These are phyloP conservation scores for Epizoanthus rinbou DNA, from an alignment of 92 coral and sea anemone genomes.

Conservation along the genomic window DNA sequence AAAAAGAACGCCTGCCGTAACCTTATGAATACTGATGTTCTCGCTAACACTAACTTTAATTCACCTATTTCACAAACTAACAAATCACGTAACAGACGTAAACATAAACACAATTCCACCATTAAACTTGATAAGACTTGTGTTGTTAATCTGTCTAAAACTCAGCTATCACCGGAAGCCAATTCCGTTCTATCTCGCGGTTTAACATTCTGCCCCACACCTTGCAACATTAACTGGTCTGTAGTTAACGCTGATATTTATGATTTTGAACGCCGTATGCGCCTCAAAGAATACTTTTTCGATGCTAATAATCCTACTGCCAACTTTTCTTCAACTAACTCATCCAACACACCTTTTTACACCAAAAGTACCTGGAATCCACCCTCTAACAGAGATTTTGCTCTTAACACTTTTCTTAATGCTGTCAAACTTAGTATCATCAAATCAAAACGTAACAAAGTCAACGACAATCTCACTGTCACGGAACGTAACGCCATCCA, in stretches of 20 bases:
- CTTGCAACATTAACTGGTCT: slow-evolving; percentile 10
- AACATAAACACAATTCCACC: not conserved
- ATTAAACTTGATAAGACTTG: not conserved
- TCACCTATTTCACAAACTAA: too few relatives aligned
- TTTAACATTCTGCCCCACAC: slow-evolving; percentile 23
- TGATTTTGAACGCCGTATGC: slow-evolving; percentile 12
- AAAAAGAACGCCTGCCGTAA: too few relatives aligned
- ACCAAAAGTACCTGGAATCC: not conserved
- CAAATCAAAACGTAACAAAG: slow-evolving; percentile 38
- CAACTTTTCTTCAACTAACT: too few relatives aligned
- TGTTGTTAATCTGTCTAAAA: slow-evolving; percentile 13
- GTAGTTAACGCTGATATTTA: not conserved
- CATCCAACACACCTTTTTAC: not conserved
- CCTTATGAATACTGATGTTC: too few relatives aligned
- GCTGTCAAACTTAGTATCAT: slow-evolving; percentile 32
- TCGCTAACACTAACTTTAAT: too few relatives aligned
- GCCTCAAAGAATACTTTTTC: not conserved
- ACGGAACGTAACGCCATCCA: slow-evolving; percentile 25
- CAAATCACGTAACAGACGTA: slow-evolving; percentile 13
- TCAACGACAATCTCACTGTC: slow-evolving; percentile 24
- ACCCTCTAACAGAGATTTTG: not conserved
- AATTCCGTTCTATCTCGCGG: slow-evolving; percentile 14
- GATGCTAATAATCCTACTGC: slow-evolving; percentile 19
- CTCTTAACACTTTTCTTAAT: slow-evolving; percentile 11
- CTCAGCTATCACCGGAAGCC: not conserved